Evolutionary conservation across 2,113 vertebrate genomes (phyloP).

Genomic region (Plestiodon gilberti): DNA sequence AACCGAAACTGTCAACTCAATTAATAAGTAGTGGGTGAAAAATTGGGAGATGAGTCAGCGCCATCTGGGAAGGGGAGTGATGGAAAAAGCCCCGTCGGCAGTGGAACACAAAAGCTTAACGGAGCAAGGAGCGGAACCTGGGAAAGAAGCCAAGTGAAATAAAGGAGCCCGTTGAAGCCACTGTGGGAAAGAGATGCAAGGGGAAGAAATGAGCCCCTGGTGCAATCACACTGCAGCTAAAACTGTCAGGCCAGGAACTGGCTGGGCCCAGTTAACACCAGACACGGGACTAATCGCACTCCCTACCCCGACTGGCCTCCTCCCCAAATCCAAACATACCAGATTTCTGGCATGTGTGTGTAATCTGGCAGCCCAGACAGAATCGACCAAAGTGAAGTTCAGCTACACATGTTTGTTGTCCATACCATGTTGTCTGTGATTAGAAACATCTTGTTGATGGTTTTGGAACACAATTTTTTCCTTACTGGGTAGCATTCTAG

Average conservation of each 20-base stretch:
- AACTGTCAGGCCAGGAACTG: background rate
- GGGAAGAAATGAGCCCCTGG: background rate
- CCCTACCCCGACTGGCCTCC: background rate
- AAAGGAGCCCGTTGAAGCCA: conserved; percentile 7
- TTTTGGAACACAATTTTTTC: background rate
- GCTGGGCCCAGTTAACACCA: conserved; percentile 15
- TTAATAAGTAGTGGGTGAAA: conserved; percentile 33
- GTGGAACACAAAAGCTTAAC: conserved; percentile 47
- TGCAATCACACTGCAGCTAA: background rate
- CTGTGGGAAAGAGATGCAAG: conserved; percentile 55
- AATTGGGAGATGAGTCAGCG: conserved; percentile 61
- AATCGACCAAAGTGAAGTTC: background rate
- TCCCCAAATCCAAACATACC: background rate
- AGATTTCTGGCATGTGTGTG: conserved; percentile 4
- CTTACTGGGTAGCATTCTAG: background rate
- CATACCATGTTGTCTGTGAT: background rate
- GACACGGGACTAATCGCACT: background rate
- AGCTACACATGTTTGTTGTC: conserved; percentile 1
- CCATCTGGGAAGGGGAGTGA: conserved; percentile 65
- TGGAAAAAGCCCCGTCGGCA: conserved; percentile 47
- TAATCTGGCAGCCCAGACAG: conserved; percentile 1
- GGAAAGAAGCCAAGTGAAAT: conserved; percentile 32
- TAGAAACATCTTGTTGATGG: background rate
- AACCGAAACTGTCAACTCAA: conserved; percentile 18
- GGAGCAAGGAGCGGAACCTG: conserved; percentile 40